A percentile compares a stretch with the other conserved stretches of the same genome.
These are phyloP conservation scores for Diarsia rubi DNA, from an alignment of 2,888 invertebrate species.

Conservation along the genomic window DNA sequence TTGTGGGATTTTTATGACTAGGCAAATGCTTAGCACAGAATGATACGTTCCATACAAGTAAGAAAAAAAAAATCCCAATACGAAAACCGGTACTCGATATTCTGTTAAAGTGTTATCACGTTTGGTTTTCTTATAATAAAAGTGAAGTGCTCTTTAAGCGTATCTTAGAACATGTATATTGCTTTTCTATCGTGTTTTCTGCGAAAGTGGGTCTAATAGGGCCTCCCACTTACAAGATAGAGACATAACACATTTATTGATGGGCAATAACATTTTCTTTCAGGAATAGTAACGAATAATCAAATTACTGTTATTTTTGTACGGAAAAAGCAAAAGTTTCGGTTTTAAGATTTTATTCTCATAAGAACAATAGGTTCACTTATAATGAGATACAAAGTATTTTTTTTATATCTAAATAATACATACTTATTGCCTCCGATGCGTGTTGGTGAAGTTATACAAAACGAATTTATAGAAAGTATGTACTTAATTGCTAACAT, in stretches of 20 bases:
- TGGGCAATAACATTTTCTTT: not conserved
- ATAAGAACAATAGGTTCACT: no score
- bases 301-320: not conserved
- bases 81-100: not conserved
- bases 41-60: not conserved
- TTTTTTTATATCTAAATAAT: no score
- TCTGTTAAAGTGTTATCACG: not conserved
- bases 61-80: not conserved
- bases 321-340: no score
- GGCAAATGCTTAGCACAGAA: not conserved
- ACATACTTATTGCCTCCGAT: no score
- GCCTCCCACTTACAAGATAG: not conserved
- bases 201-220: not conserved
- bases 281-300: not conserved
- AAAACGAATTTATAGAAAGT: no score
- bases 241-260: not conserved
- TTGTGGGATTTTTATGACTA: not conserved
- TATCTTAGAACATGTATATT: not conserved
- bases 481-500: no score
- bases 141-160: not conserved
- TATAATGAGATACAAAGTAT: no score
- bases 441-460: no score
- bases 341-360: no score
- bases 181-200: conserved; percentile 13
- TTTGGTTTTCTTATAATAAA: not conserved